Base-by-base conservation (phyloP, 2,797 vertebrate genomes). In the Psittacula derbiana region DNA sequence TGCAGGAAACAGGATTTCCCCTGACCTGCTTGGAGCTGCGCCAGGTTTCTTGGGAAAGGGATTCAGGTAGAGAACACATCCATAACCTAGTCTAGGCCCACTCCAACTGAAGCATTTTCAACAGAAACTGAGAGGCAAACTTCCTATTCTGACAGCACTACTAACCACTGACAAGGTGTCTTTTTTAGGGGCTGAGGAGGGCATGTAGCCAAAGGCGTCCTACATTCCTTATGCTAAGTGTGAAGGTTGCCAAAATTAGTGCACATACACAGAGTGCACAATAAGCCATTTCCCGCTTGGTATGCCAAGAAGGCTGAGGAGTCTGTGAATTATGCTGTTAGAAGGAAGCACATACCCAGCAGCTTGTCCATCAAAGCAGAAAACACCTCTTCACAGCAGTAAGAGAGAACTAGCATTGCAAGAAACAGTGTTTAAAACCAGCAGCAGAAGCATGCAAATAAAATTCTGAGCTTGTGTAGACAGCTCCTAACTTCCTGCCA, bases 161-260 rank as follows among this genome's bases (percentile, higher is more conserved):
- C 89, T 31, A 52, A 81, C 49, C 86, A 24, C 80, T 16, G 76
- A 89, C 86, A 87, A 92, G 90, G 86, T 86, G 78, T 81, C 90
- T 85, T 95, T 91, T 80, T 83, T 92, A 95, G 94, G 89, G 87
- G 47, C 6, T 80, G 91, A 43, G 71, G 61, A 94, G 79, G 91
- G 94, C 94, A 46, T 0, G 2, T 4, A 76, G 93, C 95, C 95
- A 96, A 95, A 92, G 75, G 73, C 93, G 67, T 90, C 96, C 95
- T 83, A 95, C 91, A 50, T 81, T 33, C 94, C 96, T 91, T 96
- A 88, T 97, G 96, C 73, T 44, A 47, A 80, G 91, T 12, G 81
- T 3, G 36, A 80, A 75, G 75, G 72, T 33, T 83, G 96, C 96
- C 96, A 95, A 86, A 57, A 91, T 86, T 65, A 86, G 93, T 9